phyloP scores from a whole-genome alignment of 2,113 vertebrate genomes.

The Neofelis nebulosa region DNA sequence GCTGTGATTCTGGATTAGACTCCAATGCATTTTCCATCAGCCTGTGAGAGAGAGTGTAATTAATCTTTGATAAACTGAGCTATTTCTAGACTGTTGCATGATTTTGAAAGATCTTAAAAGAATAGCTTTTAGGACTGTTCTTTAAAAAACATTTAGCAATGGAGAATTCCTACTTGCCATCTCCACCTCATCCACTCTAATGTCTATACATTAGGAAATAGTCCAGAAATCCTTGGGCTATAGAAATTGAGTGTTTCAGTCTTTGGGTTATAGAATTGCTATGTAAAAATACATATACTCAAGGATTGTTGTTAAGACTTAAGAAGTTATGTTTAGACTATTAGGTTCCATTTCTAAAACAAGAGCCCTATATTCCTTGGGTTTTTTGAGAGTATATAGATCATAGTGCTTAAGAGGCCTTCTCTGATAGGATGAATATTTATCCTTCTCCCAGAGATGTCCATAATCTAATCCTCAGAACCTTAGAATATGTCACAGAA shows the following conservation, averaged over 20 bases:
- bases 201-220: background rate
- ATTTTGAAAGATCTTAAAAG: background rate
- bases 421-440: background rate
- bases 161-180: background rate
- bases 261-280: background rate
- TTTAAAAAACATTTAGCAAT: background rate
- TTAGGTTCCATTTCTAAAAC: constrained; percentile 20
- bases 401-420: background rate
- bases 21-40: background rate
- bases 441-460: background rate
- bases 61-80: constrained; percentile 23
- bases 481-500: background rate
- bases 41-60: background rate
- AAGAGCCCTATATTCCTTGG: background rate
- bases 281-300: background rate
- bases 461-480: background rate
- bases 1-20: background rate
- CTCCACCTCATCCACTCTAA: background rate
- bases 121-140: background rate
- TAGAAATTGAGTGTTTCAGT: background rate
- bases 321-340: background rate
- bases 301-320: background rate
- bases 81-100: constrained; percentile 6
- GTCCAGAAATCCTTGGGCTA: background rate
- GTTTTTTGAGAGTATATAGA: background rate